Conservation (phyloP, 2,113 vertebrate genomes). For the Strigops habroptila region DNA sequence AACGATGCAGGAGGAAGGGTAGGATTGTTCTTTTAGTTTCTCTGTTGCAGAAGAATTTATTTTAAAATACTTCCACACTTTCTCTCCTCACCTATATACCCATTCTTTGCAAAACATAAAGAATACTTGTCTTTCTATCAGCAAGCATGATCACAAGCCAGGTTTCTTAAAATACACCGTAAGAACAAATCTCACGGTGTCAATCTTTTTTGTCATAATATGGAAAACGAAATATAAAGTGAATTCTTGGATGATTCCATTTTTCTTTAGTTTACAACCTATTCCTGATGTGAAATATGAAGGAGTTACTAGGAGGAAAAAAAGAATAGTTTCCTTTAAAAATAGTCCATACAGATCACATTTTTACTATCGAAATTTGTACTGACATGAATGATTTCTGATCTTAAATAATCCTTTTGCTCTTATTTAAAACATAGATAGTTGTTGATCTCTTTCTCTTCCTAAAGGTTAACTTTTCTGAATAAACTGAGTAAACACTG, state of each 20-base stretch:
- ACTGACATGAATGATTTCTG: not conserved
- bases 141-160: not conserved
- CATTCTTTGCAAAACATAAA: not conserved
- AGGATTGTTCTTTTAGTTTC: not conserved
- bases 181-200: not conserved
- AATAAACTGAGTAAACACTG: not conserved
- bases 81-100: not conserved
- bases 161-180: not conserved
- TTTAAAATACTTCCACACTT: not conserved
- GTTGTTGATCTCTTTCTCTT: not conserved
- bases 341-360: not conserved
- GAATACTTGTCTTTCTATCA: not conserved
- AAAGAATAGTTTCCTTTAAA: not conserved
- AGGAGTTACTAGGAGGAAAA: not conserved
- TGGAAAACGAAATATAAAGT: not conserved
- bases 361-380: not conserved
- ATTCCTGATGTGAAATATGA: not conserved
- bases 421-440: not conserved
- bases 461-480: not conserved
- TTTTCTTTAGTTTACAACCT: not conserved
- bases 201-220: not conserved
- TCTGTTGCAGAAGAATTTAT: not conserved
- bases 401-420: not conserved
- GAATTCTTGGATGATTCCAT: not conserved
- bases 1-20: rapidly evolving